Base-by-base conservation (phyloP, 2,888 invertebrate species). In the Acleris sparsana region DNA sequence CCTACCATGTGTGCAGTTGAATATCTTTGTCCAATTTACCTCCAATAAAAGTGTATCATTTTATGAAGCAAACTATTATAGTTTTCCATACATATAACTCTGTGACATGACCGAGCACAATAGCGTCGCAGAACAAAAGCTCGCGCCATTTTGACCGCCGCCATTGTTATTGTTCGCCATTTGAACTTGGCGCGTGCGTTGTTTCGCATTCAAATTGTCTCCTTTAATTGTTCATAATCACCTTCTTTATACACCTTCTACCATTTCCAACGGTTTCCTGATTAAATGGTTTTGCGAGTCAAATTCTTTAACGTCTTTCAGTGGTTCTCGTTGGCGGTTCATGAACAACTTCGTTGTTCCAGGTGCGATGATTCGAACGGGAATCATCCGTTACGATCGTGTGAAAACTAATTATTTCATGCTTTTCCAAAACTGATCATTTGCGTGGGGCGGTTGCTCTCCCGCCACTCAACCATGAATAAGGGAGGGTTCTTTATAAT, bases 121-220 rank as follows among this genome's bases (percentile, higher is more conserved):
- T 89, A 78, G 85, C 80, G 71, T 74, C 70, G 72, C 77, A 81
- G 83, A 90, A 90, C 89, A 89, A 91, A 91, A 90, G 89, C 89
- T 89, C 87, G 83, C 80, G 82, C 89, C 89, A 88, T 91, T 88
- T 90, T 87, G 82, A 85, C 86, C 75, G 73, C 85, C 80, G 73
- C 86, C 80, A 90, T 91, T 90, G 90, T 92, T 89, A 90, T 90
- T 90, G 89, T 92, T 89, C 79, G 78, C 78, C 73, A 80, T 83
- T 88, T 87, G 89, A 91, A 88, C 88, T 88, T 91, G 89, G 89
- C 87, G 89, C 89, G 90, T 89, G 91, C 88, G 86, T 79, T 73
- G 87, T 72, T 83, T 83, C 77, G 88, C 88, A 90, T 91, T 91
- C 82, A 86, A 89, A 91, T 89, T 75, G 75, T 76, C 77, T 78